A percentile compares a stretch with the other conserved stretches of the same genome.
phyloP scores from a whole-genome alignment of 2,113 vertebrate species.

The Corydoras maculifer region DNA sequence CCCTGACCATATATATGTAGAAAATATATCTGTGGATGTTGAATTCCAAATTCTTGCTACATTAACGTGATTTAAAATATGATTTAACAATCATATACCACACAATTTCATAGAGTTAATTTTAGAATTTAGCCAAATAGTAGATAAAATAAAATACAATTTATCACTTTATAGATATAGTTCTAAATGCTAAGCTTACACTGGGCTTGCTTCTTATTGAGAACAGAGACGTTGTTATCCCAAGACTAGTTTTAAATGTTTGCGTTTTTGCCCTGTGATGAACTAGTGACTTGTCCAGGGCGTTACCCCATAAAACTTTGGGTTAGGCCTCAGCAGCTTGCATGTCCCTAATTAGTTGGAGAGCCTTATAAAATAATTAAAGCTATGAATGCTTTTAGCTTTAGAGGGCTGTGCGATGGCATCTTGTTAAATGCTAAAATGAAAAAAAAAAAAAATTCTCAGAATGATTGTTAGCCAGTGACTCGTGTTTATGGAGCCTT shows the following conservation, averaged over 20 bases:
- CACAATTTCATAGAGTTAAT: constrained; percentile 14
- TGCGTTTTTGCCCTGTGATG: no score
- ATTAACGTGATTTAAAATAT: constrained; percentile 28
- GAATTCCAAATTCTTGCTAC: constrained; percentile 44
- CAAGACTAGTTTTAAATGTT: no score
- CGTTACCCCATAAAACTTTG: no score
- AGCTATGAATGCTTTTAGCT: no score
- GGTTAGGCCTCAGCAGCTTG: no score
- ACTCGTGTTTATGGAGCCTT: constrained; percentile 30
- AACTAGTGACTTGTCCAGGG: no score
- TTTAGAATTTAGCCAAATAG: constrained; percentile 8
- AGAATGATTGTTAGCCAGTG: constrained; percentile 42
- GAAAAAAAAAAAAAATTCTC: constrained; percentile 11
- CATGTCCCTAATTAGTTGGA: no score
- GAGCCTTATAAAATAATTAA: no score
- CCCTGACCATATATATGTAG: constrained; percentile 44
- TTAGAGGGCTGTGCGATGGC: no score
- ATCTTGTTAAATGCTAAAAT: constrained; percentile 11
- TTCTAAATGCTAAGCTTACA: constrained; percentile 26
- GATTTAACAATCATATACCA: neutral
- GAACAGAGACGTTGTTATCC: no score
- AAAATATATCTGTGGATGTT: constrained; percentile 27
- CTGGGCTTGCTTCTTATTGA: constrained; percentile 24
- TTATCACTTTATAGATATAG: constrained; percentile 16
- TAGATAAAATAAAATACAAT: neutral